These are phyloP conservation scores for Drosophila arawakana DNA, from an alignment of 1,140 invertebrate species.

Conservation along the genomic window DNA sequence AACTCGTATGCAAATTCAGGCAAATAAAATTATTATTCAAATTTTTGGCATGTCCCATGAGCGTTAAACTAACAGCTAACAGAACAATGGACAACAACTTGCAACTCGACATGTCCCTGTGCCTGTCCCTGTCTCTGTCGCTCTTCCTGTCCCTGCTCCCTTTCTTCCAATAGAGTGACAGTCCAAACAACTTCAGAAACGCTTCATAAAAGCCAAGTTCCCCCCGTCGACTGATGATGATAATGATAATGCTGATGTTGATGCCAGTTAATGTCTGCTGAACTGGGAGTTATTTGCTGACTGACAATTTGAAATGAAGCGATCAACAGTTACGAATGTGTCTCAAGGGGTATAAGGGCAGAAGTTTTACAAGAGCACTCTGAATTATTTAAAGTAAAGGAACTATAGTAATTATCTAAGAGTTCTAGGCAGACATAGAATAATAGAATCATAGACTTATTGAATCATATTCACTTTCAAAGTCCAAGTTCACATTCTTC, in stretches of 20 bases:
- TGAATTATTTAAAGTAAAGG: not conserved
- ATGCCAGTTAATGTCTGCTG: slow-evolving; percentile 24
- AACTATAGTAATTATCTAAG: no score
- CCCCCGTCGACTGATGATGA: slow-evolving; percentile 17
- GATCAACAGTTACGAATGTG: slow-evolving; percentile 37
- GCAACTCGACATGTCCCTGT: slow-evolving; percentile 26
- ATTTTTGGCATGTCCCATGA: slow-evolving; percentile 80
- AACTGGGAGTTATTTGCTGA: slow-evolving; percentile 7
- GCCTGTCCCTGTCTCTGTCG: not conserved
- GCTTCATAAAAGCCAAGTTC: slow-evolving; percentile 49
- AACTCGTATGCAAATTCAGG: slow-evolving; percentile 71
- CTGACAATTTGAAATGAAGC: slow-evolving; percentile 42
- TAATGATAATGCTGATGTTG: slow-evolving; percentile 28
- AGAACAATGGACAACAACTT: slow-evolving; percentile 73
- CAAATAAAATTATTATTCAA: slow-evolving; percentile 83
- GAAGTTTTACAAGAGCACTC: not conserved
- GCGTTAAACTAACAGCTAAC: slow-evolving; percentile 78
- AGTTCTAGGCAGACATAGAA: no score
- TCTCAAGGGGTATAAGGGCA: not conserved
- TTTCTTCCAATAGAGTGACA: slow-evolving; percentile 39
- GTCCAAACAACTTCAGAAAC: slow-evolving; percentile 46
- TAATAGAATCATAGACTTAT: no score
- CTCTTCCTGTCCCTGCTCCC: not conserved
- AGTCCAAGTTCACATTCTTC: not conserved
- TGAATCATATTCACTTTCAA: no score